phyloP scores from a whole-genome alignment of 2,113 vertebrate genomes.

The Gymnorhina tibicen region DNA sequence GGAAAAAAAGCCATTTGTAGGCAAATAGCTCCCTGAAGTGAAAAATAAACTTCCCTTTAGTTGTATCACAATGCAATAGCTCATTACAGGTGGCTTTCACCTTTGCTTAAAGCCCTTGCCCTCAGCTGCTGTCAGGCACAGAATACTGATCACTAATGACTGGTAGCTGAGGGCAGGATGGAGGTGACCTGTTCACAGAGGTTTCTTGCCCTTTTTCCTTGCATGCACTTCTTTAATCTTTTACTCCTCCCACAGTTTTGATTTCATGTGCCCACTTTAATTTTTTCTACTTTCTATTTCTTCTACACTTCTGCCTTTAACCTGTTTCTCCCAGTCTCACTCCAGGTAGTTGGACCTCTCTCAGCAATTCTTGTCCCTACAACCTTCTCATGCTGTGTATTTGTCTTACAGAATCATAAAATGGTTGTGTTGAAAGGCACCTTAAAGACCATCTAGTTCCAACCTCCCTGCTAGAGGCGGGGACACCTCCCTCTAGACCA shows the following conservation, averaged over 20 bases:
- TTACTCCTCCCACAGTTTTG: not conserved
- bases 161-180: not conserved
- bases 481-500: not conserved
- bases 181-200: not conserved
- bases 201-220: not conserved
- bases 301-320: not conserved
- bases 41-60: not conserved
- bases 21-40: not conserved
- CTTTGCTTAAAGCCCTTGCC: not conserved
- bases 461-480: not conserved
- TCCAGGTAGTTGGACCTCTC: not conserved
- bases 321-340: not conserved
- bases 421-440: not conserved
- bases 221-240: not conserved
- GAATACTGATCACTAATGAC: not conserved
- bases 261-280: not conserved
- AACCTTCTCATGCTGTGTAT: not conserved
- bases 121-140: not conserved
- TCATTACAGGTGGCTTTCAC: not conserved
- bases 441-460: not conserved
- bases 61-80: not conserved
- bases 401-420: not conserved
- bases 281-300: not conserved
- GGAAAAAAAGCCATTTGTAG: not conserved
- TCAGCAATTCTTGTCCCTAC: not conserved